Evolutionary conservation across 2,888 invertebrate genomes (phyloP).

Genomic region (Periphyllus acericola): DNA sequence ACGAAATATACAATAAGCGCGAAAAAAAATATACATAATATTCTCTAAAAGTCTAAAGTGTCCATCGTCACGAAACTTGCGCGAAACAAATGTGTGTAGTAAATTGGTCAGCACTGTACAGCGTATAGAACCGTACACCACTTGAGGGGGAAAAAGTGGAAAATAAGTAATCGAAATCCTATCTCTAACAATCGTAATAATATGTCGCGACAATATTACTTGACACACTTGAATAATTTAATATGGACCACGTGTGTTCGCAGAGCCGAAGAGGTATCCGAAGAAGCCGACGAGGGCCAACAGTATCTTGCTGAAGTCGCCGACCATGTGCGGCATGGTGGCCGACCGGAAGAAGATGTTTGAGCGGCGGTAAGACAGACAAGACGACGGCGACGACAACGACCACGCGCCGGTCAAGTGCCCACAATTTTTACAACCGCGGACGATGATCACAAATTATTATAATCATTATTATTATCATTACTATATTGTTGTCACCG

Average conservation of each 20-base stretch:
- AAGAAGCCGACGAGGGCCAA: conserved; percentile 67
- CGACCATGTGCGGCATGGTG: conserved; percentile 74
- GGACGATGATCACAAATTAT: not conserved
- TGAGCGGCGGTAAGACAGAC: conserved; percentile 67
- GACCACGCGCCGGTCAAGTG: not conserved
- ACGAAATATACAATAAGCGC: no score
- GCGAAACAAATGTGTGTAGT: no score
- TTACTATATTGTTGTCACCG: not conserved
- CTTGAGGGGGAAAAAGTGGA: no score
- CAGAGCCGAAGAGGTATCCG: conserved; percentile 73
- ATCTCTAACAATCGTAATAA: no score
- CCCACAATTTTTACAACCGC: not conserved
- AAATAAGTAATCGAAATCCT: no score
- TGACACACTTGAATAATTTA: no score
- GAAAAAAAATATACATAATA: no score
- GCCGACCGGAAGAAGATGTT: conserved; percentile 79
- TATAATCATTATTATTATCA: not conserved
- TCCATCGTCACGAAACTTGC: no score
- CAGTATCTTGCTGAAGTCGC: conserved; percentile 50
- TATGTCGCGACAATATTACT: no score
- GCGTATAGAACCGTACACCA: no score
- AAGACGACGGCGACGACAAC: not conserved
- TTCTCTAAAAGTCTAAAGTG: no score
- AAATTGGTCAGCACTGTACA: no score
- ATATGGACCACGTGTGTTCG: conserved; percentile 64